A percentile compares a stretch with the other conserved stretches of the same genome.
These are phyloP conservation scores for Motacilla tschutschensis DNA, from an alignment of 2,113 vertebrate genomes.

Conservation along the genomic window DNA sequence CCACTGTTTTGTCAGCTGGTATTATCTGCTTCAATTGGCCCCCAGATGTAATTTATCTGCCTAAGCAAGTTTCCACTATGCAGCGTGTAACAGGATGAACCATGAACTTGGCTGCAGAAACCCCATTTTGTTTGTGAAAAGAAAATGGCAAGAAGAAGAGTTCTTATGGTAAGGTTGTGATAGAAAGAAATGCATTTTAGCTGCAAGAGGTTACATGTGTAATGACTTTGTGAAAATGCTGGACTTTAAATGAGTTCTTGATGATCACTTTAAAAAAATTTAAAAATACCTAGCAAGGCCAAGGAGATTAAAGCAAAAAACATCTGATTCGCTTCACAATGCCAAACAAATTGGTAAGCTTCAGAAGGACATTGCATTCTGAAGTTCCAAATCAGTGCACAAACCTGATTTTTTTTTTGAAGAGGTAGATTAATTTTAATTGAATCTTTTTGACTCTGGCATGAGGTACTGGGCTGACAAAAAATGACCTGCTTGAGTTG, in stretches of 20 bases:
- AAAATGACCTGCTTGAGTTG: background rate
- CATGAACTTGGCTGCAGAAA: background rate
- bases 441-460: slow-evolving; percentile 8
- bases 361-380: background rate
- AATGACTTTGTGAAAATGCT: background rate
- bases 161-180: background rate
- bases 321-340: background rate
- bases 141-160: background rate
- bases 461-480: background rate
- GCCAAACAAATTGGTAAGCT: background rate
- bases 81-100: background rate
- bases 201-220: background rate
- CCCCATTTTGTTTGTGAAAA: background rate
- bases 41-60: background rate
- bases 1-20: background rate
- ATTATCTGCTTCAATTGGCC: background rate
- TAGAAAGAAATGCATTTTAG: background rate
- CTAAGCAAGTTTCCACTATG: background rate
- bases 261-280: background rate
- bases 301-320: background rate
- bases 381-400: background rate
- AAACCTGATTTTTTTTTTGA: background rate
- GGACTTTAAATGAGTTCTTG: background rate
- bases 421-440: slow-evolving; percentile 34
- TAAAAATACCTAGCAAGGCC: background rate